Percentiles rank a stretch among this genome's conserved stretches.
These are phyloP conservation scores for Gila robusta DNA, from an alignment of 2,797 vertebrate species.

Conservation along the genomic window DNA sequence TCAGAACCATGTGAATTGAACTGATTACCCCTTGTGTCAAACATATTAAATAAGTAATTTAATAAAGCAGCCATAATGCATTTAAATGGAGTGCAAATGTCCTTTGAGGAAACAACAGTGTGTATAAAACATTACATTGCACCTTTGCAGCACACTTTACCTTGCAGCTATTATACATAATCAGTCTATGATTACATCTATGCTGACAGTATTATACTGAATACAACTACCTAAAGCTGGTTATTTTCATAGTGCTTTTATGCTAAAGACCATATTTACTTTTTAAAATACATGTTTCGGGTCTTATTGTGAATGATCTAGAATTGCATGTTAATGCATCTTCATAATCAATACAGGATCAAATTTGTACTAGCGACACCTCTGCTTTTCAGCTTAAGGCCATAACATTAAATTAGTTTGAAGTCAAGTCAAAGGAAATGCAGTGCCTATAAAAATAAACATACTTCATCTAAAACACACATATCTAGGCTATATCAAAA, in stretches of 20 bases:
- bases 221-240: slow-evolving; percentile 33
- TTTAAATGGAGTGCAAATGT: slow-evolving; percentile 47
- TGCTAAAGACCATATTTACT: neutral
- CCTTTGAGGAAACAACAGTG: slow-evolving; percentile 56
- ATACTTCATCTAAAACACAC: neutral
- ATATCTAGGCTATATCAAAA: neutral
- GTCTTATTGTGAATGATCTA: neutral
- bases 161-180: slow-evolving; percentile 61
- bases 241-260: slow-evolving; percentile 8
- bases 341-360: too few relatives aligned
- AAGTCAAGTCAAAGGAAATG: neutral
- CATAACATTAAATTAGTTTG: neutral
- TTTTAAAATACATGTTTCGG: neutral
- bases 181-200: slow-evolving; percentile 55
- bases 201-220: slow-evolving; percentile 39
- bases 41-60: slow-evolving; percentile 63
- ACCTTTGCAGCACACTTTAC: slow-evolving; percentile 36
- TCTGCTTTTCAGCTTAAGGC: neutral
- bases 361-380: neutral
- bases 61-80: slow-evolving; percentile 60
- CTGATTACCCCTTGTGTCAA: slow-evolving; percentile 58
- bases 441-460: neutral
- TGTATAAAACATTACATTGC: slow-evolving; percentile 15
- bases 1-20: slow-evolving; percentile 36
- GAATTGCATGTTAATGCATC: neutral